These are phyloP conservation scores for Cinclus mexicanus DNA, from an alignment of 2,113 vertebrate genomes.

Conservation along the genomic window DNA sequence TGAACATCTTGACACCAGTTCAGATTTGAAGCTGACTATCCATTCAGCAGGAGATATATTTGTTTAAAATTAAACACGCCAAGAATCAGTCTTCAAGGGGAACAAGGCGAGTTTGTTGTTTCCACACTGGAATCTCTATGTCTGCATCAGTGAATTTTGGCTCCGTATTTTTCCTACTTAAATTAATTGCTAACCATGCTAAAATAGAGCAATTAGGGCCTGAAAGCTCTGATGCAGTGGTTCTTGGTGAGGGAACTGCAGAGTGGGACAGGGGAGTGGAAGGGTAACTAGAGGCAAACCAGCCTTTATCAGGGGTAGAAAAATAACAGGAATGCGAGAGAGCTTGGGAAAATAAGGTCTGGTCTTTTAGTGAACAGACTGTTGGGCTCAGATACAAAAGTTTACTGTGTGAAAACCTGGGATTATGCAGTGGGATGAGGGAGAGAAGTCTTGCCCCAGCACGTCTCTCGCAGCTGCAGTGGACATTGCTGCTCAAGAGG, in stretches of 20 bases:
- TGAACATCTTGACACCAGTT: conserved; percentile 35
- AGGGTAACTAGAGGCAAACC: neutral
- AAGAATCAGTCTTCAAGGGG: conserved; percentile 15
- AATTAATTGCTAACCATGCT: conserved; percentile 20
- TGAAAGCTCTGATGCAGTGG: neutral
- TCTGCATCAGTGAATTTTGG: conserved; percentile 26
- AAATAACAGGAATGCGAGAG: neutral
- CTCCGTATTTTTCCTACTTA: conserved; percentile 41
- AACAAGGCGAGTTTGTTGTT: conserved; percentile 13
- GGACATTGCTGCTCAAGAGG: neutral
- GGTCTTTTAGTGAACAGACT: conserved; percentile 16
- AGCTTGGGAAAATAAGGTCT: neutral
- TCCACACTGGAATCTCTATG: conserved; percentile 8
- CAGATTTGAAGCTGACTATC: conserved; percentile 9
- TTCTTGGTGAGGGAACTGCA: neutral
- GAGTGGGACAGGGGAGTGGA: neutral
- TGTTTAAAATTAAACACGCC: conserved; percentile 62
- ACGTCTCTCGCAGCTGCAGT: conserved; percentile 21
- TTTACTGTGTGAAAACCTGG: conserved; percentile 34
- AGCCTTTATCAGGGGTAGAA: neutral
- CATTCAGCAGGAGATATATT: conserved; percentile 41
- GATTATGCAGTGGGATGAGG: neutral
- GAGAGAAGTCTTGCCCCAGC: neutral
- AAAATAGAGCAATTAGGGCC: neutral
- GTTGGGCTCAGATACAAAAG: neutral